Evolutionary conservation across 1,140 invertebrate genomes (phyloP).

Genomic region (Listronotus oregonensis): DNA sequence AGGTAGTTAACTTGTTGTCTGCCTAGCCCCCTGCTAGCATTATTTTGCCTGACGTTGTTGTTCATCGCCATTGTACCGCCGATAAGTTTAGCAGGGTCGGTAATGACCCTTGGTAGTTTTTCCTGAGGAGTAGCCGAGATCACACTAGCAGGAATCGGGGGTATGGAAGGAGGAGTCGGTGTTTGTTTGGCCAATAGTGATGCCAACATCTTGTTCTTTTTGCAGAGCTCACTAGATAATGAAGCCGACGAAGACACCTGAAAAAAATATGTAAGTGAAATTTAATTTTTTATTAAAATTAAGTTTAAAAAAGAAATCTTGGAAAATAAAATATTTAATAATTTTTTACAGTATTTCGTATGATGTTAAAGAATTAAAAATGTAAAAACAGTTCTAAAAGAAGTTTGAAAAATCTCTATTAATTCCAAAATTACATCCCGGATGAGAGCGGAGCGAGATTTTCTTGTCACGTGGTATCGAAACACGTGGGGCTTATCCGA

Average conservation of each 20-base stretch:
- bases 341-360: too few species aligned
- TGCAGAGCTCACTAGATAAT: slow-evolving; percentile 69
- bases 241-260: slow-evolving; percentile 51
- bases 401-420: too few species aligned
- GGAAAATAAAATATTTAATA: too few species aligned
- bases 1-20: slow-evolving; percentile 40
- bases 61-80: slow-evolving; percentile 55
- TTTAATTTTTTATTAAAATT: too few species aligned
- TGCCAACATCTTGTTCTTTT: slow-evolving; percentile 87
- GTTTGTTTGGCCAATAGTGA: slow-evolving; percentile 79
- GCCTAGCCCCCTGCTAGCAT: slow-evolving; percentile 31
- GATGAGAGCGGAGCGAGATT: too few species aligned
- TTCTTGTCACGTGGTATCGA: too few species aligned
- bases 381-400: too few species aligned
- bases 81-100: slow-evolving; percentile 40
- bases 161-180: slow-evolving; percentile 70
- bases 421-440: too few species aligned
- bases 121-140: slow-evolving; percentile 70
- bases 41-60: slow-evolving; percentile 46
- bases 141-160: slow-evolving; percentile 67
- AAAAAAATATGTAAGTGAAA: too few species aligned
- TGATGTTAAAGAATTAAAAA: too few species aligned
- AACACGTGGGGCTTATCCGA: too few species aligned
- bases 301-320: too few species aligned
- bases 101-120: slow-evolving; percentile 60